These are phyloP conservation scores for Iphiclides podalirius DNA, from an alignment of 2,888 invertebrate genomes.

Conservation along the genomic window DNA sequence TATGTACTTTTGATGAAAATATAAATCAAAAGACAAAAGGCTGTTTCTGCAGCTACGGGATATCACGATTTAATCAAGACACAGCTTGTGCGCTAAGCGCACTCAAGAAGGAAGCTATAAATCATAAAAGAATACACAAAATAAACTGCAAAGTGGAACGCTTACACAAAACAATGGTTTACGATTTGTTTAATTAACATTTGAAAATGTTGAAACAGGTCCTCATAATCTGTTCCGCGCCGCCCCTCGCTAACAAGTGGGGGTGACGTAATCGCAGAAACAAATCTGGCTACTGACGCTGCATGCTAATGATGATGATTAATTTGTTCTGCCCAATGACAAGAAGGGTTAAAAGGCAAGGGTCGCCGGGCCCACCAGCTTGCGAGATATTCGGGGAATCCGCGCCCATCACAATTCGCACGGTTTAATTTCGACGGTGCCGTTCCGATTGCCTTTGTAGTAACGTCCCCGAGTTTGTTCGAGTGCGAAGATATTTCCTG, in stretches of 20 bases:
- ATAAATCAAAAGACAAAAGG: no score
- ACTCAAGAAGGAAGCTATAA: no score
- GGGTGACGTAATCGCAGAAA: slow-evolving; percentile 78
- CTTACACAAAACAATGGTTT: no score
- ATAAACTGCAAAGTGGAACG: no score
- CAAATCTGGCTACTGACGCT: slow-evolving; percentile 77
- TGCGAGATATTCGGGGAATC: slow-evolving; percentile 62
- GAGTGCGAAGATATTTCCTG: slow-evolving; percentile 74
- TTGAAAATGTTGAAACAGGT: slow-evolving; percentile 59
- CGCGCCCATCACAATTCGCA: slow-evolving; percentile 49
- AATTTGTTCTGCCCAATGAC: slow-evolving; percentile 78
- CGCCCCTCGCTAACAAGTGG: slow-evolving; percentile 63
- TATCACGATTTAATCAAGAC: no score
- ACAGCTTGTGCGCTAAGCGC: no score
- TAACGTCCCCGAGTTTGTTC: slow-evolving; percentile 58
- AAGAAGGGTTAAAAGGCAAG: slow-evolving; percentile 76
- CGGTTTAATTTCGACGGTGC: slow-evolving; percentile 68
- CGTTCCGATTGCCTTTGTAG: slow-evolving; percentile 73
- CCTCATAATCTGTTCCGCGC: slow-evolving; percentile 61
- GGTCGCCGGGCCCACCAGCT: slow-evolving; percentile 68
- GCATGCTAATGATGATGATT: slow-evolving; percentile 81
- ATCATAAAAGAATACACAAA: no score
- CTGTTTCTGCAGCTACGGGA: no score
- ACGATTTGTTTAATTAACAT: slow-evolving; percentile 53
- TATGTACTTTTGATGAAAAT: no score